phyloP scores from a whole-genome alignment of 2,888 invertebrate genomes.

The Zhengitettix transpicula region DNA sequence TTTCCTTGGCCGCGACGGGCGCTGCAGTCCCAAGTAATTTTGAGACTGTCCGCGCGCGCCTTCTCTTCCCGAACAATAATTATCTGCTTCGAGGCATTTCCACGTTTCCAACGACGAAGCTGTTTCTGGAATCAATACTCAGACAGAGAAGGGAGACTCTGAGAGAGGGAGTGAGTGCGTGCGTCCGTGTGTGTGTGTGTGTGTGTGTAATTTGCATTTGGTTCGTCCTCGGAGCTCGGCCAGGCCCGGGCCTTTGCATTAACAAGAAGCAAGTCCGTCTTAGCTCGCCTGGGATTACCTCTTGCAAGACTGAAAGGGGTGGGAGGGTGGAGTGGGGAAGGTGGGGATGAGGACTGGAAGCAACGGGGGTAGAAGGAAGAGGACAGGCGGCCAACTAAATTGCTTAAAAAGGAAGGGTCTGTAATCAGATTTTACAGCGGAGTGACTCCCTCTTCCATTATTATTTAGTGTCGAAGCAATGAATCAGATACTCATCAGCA shows the following conservation, averaged over 20 bases:
- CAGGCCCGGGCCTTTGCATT: constrained; percentile 4
- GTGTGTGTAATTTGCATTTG: constrained; percentile 13
- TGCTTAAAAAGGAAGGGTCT: neutral
- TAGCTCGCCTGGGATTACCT: constrained; percentile 5
- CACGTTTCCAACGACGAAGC: constrained; percentile 10
- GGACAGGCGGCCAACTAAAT: neutral
- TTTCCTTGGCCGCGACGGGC: neutral
- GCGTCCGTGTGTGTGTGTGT: neutral
- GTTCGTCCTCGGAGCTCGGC: constrained; percentile 7
- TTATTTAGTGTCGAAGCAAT: neutral
- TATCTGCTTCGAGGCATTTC: constrained; percentile 12
- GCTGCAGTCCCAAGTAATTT: neutral
- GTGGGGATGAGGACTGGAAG: no score
- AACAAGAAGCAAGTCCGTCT: constrained; percentile 11
- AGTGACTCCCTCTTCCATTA: neutral
- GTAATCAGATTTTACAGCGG: neutral
- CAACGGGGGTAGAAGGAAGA: neutral
- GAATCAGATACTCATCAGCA: neutral
- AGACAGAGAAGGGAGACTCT: neutral
- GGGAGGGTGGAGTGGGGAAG: no score
- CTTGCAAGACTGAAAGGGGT: constrained; percentile 1
- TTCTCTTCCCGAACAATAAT: constrained; percentile 10
- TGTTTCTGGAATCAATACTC: constrained; percentile 2
- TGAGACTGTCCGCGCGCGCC: constrained; percentile 1
- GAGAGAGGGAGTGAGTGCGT: neutral